These are phyloP conservation scores for Astreopora myriophthalma DNA, from an alignment of 64 coral and sea anemone species.

Conservation along the genomic window DNA sequence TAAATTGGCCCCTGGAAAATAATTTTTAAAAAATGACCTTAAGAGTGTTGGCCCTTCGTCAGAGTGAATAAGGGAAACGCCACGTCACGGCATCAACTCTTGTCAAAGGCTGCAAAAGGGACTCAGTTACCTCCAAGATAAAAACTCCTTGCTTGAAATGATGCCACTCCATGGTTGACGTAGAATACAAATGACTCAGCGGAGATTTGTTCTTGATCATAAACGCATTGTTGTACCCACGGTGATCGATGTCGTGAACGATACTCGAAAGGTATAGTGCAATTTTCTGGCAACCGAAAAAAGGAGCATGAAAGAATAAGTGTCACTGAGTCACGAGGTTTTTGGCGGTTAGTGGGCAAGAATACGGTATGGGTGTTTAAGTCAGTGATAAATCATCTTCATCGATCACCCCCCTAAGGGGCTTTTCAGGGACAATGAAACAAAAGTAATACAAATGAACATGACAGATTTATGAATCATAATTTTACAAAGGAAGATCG, in stretches of 20 bases:
- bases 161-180: conserved; percentile 97
- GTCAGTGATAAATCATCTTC: too few relatives aligned
- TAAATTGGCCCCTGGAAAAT: too few relatives aligned
- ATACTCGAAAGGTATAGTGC: conserved; percentile 78
- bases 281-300: conserved; percentile 68
- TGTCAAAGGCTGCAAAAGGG: not conserved
- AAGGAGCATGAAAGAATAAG: not conserved
- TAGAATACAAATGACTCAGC: conserved; percentile 83
- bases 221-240: conserved; percentile 89
- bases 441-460: too few relatives aligned
- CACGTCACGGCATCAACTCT: too few relatives aligned
- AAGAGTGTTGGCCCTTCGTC: not conserved
- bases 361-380: too few relatives aligned
- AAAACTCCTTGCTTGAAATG: conserved; percentile 93
- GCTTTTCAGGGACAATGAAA: too few relatives aligned
- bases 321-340: not conserved
- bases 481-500: too few relatives aligned
- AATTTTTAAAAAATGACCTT: not conserved
- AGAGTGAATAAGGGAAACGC: not conserved
- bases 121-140: conserved; percentile 78
- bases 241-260: conserved; percentile 94
- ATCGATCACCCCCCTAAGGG: too few relatives aligned
- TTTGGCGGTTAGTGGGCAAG: too few relatives aligned
- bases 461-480: too few relatives aligned
- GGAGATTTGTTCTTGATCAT: conserved; percentile 85